Evolutionary conservation across 2,797 vertebrate species (phyloP), one percentile per base, ranked within the genome.

Genomic region (Odontamblyopus lacepedii): DNA sequence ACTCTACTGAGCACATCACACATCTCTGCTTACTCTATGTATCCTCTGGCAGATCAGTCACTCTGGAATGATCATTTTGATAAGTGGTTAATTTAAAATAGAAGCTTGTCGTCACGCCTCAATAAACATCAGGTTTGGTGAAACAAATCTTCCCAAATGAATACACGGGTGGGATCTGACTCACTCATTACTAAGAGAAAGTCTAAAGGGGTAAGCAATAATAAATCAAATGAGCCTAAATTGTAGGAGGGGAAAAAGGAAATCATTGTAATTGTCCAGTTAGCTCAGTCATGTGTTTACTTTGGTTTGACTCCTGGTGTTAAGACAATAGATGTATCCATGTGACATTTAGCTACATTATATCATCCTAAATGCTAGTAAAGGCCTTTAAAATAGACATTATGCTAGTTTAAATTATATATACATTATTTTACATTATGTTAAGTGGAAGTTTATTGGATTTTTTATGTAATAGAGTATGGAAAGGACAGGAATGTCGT

Each of bases 71-170:
- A 80, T 73, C 70, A 12, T 50, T 41, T 51, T 75, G 63, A 83
- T 53, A 60, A 71, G 64, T 61, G 60, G 74, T 83, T 38, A 5
- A 80, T 78, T 83, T 79, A 72, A 76, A 77, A 69, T 44, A 67
- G 60, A 69, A n/a, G 44, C 57, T 75, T 59, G 59, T 35, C 23
- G 35, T 63, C 64, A 69, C 44, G 78, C 75, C 63, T 83, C 67
- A 63, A 48, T 41, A 27, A 69, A 67, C 51, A 67, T 19, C 51
- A 53, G 53, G 7, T 72, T 48, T 67, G 68, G 66, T 18, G 2
- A 70, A 35, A 50, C 23, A 44, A 59, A 63, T 44, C 63, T 72
- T 68, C 55, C 16, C 15, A 61, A 81, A 79, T 77, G 61, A 77
- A 53, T 67, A n/a, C 6, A 8, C 11, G 44, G 13, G 5, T 18